Conservation (phyloP, 2,888 invertebrate genomes). For the Lacanobia wlatinum region DNA sequence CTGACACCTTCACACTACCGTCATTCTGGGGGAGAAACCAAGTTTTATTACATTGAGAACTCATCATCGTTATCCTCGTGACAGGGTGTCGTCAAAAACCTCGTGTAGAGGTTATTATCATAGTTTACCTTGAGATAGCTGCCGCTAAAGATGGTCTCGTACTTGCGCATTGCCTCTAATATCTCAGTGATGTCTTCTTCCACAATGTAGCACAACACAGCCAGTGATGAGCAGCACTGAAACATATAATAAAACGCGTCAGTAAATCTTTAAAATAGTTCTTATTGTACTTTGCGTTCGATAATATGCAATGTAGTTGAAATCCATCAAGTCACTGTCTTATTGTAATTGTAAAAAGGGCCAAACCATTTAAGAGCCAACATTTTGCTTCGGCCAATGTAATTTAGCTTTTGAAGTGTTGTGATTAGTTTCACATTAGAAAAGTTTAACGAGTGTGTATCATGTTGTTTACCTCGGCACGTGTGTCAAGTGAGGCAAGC, state of each 20-base stretch:
- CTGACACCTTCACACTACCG: constrained; percentile 91
- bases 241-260: constrained; percentile 63
- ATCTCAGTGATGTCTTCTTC: constrained; percentile 94
- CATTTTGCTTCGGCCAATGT: background rate
- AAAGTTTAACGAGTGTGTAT: background rate
- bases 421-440: background rate
- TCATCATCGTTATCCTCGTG: background rate
- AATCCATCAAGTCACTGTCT: too few relatives aligned
- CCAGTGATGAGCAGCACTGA: constrained; percentile 96
- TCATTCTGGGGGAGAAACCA: constrained; percentile 90
- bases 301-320: too few relatives aligned
- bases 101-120: background rate
- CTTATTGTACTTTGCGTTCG: too few relatives aligned
- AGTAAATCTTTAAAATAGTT: background rate
- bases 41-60: background rate
- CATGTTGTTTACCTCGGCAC: constrained; percentile 92
- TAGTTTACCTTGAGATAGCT: constrained; percentile 93
- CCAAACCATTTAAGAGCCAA: too few relatives aligned
- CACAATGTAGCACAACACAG: constrained; percentile 95
- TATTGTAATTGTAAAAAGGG: too few relatives aligned
- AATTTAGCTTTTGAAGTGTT: background rate
- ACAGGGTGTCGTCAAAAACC: background rate
- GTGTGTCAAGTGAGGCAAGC: constrained; percentile 92
- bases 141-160: constrained; percentile 94
- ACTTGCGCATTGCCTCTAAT: constrained; percentile 93